phyloP scores from a whole-genome alignment of 2,113 vertebrate species.

The Turnix velox region DNA sequence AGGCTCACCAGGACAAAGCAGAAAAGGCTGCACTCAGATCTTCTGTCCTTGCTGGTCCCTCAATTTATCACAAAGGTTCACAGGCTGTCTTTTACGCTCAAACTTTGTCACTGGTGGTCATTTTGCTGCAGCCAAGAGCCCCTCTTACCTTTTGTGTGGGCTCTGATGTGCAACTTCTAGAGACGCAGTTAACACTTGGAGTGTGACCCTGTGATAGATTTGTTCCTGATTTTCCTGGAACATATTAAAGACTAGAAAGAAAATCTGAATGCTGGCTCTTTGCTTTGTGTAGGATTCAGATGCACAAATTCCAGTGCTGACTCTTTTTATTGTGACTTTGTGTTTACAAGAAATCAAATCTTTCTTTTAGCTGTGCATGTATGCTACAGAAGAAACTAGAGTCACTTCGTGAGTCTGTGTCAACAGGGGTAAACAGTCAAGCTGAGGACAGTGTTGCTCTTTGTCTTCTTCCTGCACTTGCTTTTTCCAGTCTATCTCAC shows the following conservation, averaged over 20 bases:
- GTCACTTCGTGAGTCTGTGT: not conserved
- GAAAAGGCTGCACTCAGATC: not conserved
- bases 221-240: not conserved
- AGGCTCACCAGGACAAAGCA: not conserved
- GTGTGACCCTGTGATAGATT: not conserved
- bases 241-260: not conserved
- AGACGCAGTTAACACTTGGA: too few relatives aligned
- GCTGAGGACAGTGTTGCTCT: not conserved
- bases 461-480: not conserved
- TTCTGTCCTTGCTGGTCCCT: not conserved
- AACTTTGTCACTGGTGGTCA: not conserved
- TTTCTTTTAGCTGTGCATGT: not conserved
- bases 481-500: not conserved
- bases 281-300: not conserved
- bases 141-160: not conserved
- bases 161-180: not conserved
- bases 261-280: not conserved
- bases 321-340: not conserved
- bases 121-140: not conserved
- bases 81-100: not conserved
- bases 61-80: not conserved
- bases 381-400: fast-evolving
- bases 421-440: not conserved
- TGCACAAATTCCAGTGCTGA: not conserved
- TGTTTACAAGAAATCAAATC: not conserved